Evolutionary conservation across 2,888 invertebrate genomes (phyloP), one percentile per base, ranked within the genome.

Genomic region (Orchesellides sinensis): DNA sequence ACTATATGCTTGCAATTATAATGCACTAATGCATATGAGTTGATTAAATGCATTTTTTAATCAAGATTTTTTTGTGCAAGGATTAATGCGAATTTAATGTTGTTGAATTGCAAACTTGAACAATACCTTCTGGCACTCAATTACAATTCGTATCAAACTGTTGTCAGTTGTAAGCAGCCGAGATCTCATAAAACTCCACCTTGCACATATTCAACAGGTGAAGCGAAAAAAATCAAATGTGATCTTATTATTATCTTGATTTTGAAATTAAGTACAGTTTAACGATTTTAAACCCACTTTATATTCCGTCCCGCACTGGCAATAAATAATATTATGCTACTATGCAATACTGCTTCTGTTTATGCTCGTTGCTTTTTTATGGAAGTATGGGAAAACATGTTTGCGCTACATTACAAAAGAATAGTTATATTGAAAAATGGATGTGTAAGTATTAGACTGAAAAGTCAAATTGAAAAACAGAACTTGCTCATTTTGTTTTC

Each of bases 91-190:
- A 12, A 65, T 6, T 25, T 19, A 45, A 65, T 29, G 17, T 45
- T 47, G 63, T 32, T 35, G 69, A 72, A 65, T 65, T 72, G 72
- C 70, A 56, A 79, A 79, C 70, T 49, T 35, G 29, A 63, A 23
- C 29, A 81, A 49, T 81, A 68, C 59, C 83, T 83, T 27, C 45
- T 70, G 83, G 83, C 83, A 72, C 45, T 83, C 72, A 83, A 83
- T 83, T 83, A 83, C 52, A 77, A 72, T 78, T 83, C 63, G 77
- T 56, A 77, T 78, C 77, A 83, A 83, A 69, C 56, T 45, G 72
- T 80, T 80, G 80, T 80, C 83, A 65, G 75, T 25, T 82, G 29
- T 69, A 45, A 10, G 25, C 54, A 54, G 25, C 74, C 40, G 68
- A 32, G 54, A 40, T 5, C 54, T 54, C 40, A 52, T 27, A 14